phyloP scores from a whole-genome alignment of 2,888 invertebrate genomes.

The Agelastica alni region DNA sequence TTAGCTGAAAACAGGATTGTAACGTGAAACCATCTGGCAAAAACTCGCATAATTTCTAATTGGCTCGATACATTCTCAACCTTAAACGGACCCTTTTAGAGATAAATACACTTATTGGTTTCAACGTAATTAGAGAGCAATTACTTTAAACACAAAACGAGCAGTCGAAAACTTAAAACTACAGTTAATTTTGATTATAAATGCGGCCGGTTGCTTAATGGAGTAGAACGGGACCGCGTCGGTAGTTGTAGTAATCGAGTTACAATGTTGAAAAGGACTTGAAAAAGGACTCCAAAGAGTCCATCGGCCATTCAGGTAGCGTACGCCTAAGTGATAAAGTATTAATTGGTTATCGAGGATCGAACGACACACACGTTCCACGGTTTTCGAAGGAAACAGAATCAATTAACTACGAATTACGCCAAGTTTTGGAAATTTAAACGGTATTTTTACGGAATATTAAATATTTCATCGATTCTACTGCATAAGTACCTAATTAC shows the following conservation, averaged over 20 bases:
- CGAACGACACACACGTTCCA: slow-evolving; percentile 14
- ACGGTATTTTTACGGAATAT: neutral
- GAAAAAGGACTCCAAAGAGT: slow-evolving; percentile 24
- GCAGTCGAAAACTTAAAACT: slow-evolving; percentile 16
- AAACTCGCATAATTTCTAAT: neutral
- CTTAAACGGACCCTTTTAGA: neutral
- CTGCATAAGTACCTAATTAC: no score
- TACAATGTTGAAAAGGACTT: slow-evolving; percentile 24
- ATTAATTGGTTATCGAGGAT: slow-evolving; percentile 31
- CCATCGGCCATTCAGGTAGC: slow-evolving; percentile 32
- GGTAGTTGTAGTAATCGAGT: slow-evolving; percentile 22
- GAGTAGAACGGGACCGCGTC: slow-evolving; percentile 26
- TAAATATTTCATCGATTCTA: no score
- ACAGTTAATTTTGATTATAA: slow-evolving; percentile 25
- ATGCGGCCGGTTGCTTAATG: slow-evolving; percentile 23
- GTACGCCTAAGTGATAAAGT: slow-evolving; percentile 30
- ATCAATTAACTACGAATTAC: neutral
- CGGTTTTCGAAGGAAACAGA: neutral
- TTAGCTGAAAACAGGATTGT: no score
- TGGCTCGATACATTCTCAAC: neutral
- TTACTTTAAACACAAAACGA: slow-evolving; percentile 9
- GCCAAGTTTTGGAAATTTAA: neutral
- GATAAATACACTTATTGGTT: slow-evolving; percentile 4
- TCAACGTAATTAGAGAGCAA: slow-evolving; percentile 1
- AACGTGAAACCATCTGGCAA: no score